Conservation (phyloP, 2,888 invertebrate genomes). For the Drosophila anomalipes region DNA sequence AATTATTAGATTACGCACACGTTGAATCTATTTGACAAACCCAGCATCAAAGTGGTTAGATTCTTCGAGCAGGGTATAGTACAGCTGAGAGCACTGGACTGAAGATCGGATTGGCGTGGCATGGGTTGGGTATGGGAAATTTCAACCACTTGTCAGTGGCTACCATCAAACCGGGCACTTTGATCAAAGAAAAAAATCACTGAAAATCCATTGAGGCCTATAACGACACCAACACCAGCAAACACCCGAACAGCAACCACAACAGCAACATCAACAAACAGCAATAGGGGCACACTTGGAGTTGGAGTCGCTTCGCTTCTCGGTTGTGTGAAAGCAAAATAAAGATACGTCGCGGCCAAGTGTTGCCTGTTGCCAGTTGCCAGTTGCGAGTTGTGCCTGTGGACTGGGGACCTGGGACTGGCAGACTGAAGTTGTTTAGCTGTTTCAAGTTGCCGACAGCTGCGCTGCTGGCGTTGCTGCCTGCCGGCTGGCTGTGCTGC, state of each 20-base stretch:
- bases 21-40: neutral
- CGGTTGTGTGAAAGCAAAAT: slow-evolving; percentile 72
- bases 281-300: slow-evolving; percentile 62
- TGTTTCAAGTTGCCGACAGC: slow-evolving; percentile 76
- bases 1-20: neutral
- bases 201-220: slow-evolving; percentile 80
- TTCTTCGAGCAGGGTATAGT: slow-evolving; percentile 14
- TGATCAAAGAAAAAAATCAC: slow-evolving; percentile 78
- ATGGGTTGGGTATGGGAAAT: slow-evolving; percentile 67
- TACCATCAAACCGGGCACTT: slow-evolving; percentile 75
- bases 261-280: slow-evolving; percentile 39
- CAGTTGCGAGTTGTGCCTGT: slow-evolving; percentile 40
- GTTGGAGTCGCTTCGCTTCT: slow-evolving; percentile 44
- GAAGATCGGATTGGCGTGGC: slow-evolving; percentile 36
- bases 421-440: slow-evolving; percentile 68
- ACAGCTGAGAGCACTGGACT: slow-evolving; percentile 41
- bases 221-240: slow-evolving; percentile 62
- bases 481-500: slow-evolving; percentile 23
- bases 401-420: slow-evolving; percentile 58
- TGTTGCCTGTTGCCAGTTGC: slow-evolving; percentile 64
- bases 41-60: neutral
- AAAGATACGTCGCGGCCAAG: slow-evolving; percentile 78
- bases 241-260: slow-evolving; percentile 15
- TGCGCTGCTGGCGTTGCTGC: slow-evolving; percentile 61
- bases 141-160: slow-evolving; percentile 74